phyloP scores from a whole-genome alignment of 2,113 vertebrate genomes.

The Hoplias malabaricus region DNA sequence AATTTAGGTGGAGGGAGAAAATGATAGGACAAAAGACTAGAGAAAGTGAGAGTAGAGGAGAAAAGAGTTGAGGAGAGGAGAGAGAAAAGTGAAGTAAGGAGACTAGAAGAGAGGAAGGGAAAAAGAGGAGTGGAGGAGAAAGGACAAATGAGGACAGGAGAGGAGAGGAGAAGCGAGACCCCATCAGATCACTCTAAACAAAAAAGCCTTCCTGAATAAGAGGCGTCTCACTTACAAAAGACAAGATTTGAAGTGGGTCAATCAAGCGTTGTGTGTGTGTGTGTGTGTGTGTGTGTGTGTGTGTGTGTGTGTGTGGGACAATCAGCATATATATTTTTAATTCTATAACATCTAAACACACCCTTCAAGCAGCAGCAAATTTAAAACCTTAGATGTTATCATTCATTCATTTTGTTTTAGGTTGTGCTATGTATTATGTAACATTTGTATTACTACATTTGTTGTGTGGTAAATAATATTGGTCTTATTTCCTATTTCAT shows the following conservation, averaged over 20 bases:
- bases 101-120: background rate
- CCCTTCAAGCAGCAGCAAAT: too few relatives aligned
- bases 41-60: too few relatives aligned
- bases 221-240: slow-evolving; percentile 39
- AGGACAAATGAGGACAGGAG: background rate
- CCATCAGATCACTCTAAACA: slow-evolving; percentile 32
- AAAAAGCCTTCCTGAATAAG: slow-evolving; percentile 18
- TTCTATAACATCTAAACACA: too few relatives aligned
- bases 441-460: too few relatives aligned
- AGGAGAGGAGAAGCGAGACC: background rate
- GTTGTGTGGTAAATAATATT: too few relatives aligned
- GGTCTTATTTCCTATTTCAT: too few relatives aligned
- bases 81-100: background rate
- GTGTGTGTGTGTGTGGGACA: background rate
- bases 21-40: background rate
- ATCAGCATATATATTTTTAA: too few relatives aligned
- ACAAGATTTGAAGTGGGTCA: slow-evolving; percentile 47
- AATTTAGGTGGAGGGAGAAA: background rate
- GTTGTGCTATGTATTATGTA: too few relatives aligned
- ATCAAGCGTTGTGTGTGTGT: slow-evolving; percentile 12
- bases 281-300: slow-evolving; percentile 15
- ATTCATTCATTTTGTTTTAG: too few relatives aligned
- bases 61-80: background rate
- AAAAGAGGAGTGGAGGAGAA: slow-evolving; percentile 3
- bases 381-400: too few relatives aligned